phyloP scores from a whole-genome alignment of 2,797 vertebrate species.

The Lithobates pipiens region DNA sequence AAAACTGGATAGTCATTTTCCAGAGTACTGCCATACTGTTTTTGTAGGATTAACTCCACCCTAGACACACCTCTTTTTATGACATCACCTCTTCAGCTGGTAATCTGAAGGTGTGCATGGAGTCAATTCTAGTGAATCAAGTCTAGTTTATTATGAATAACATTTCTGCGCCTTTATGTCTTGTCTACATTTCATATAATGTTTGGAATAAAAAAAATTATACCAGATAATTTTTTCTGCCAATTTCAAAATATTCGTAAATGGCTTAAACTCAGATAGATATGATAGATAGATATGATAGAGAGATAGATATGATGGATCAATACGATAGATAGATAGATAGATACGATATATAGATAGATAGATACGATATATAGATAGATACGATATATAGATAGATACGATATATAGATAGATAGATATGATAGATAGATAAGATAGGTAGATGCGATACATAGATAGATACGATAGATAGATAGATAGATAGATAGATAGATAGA shows the following conservation, averaged over 20 bases:
- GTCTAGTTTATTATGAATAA: slow-evolving; percentile 10
- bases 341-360: no score
- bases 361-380: no score
- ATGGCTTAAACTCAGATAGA: background rate
- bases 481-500: no score
- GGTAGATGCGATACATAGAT: no score
- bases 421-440: no score
- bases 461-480: no score
- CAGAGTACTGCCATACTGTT: slow-evolving; percentile 49
- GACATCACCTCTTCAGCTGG: slow-evolving; percentile 35
- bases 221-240: no score
- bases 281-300: no score
- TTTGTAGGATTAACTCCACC: slow-evolving; percentile 32
- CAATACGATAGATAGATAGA: no score
- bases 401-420: no score
- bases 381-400: no score
- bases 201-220: background rate
- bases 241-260: background rate
- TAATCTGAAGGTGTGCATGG: slow-evolving; percentile 16
- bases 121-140: background rate
- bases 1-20: slow-evolving; percentile 34
- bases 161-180: background rate
- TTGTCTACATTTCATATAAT: background rate
- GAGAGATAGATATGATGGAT: no score
- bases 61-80: slow-evolving; percentile 34